A percentile compares a stretch with the other conserved stretches of the same genome.
Evolutionary conservation across 2,797 vertebrate species (phyloP).

Genomic region (Smutsia temminckii): DNA sequence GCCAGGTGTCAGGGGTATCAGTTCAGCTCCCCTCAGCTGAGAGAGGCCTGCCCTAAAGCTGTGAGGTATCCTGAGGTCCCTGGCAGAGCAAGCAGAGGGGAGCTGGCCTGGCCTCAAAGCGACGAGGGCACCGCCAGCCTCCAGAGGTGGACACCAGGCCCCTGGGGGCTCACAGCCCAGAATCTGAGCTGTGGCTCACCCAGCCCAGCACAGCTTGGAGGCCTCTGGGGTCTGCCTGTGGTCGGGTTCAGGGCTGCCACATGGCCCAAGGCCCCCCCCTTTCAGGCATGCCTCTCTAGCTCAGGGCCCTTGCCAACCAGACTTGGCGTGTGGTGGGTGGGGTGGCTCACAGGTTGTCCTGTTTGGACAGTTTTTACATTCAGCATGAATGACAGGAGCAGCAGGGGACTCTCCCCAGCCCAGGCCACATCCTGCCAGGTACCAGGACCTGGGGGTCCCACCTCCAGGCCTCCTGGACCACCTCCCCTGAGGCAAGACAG

Average conservation of each 20-base stretch:
- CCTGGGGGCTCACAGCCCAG: not conserved
- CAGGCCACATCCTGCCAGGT: not conserved
- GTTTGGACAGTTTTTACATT: not conserved
- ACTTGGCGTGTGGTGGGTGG: not conserved
- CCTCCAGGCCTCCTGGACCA: not conserved
- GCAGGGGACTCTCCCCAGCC: not conserved
- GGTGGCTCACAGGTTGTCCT: not conserved
- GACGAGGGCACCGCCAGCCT: not conserved
- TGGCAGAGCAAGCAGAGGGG: not conserved
- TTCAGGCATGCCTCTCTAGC: fast-evolving
- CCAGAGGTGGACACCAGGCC: not conserved
- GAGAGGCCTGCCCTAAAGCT: not conserved
- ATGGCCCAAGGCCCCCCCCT: too few relatives aligned
- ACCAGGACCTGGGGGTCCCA: not conserved
- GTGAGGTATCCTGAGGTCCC: not conserved
- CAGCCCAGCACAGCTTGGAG: not conserved
- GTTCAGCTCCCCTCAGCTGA: not conserved
- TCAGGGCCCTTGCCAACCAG: not conserved
- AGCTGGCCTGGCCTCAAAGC: not conserved
- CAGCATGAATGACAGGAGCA: fast-evolving
- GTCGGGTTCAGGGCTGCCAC: not conserved
- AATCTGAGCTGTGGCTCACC: not conserved
- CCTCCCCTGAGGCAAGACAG: not conserved
- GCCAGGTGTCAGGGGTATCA: not conserved
- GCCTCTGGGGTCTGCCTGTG: not conserved